Evolutionary conservation across 2,888 invertebrate species (phyloP).

Genomic region (Dascillus cervinus): DNA sequence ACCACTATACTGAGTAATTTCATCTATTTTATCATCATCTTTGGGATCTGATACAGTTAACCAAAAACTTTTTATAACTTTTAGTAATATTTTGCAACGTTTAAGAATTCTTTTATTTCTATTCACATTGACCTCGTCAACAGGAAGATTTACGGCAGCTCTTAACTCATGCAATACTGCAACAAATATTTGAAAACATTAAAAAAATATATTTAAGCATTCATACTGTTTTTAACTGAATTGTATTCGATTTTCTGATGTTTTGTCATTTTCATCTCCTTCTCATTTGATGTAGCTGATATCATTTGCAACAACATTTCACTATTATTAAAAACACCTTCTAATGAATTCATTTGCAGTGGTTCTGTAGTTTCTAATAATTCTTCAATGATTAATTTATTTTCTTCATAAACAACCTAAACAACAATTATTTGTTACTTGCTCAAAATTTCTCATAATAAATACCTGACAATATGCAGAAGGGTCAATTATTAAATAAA

Average conservation of each 20-base stretch:
- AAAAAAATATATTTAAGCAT: too few species aligned
- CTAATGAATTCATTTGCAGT: too few species aligned
- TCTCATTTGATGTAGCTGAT: too few species aligned
- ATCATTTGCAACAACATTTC: constrained; percentile 21
- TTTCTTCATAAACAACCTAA: constrained; percentile 27
- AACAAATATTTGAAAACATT: constrained; percentile 15
- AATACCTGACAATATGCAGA: constrained; percentile 61
- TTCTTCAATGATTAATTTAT: constrained; percentile 8
- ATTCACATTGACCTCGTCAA: constrained; percentile 18
- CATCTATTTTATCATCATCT: too few species aligned
- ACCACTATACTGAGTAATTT: too few species aligned
- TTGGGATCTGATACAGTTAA: constrained; percentile 8
- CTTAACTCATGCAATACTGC: constrained; percentile 29
- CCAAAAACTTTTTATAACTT: constrained; percentile 23
- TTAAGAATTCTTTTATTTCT: constrained; percentile 25
- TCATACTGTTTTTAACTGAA: too few species aligned
- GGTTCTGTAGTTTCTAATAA: constrained; percentile 13
- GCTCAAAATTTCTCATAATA: too few species aligned
- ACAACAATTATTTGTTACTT: too few species aligned
- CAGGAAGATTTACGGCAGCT: constrained; percentile 21
- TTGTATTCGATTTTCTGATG: too few species aligned
- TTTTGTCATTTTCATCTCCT: too few species aligned
- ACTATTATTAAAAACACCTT: constrained; percentile 21
- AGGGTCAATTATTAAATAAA: constrained; percentile 62
- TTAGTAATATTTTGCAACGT: constrained; percentile 29